Percentiles rank a stretch among this genome's conserved stretches.
phyloP scores from a whole-genome alignment of 2,797 vertebrate species.

The Sebastiscus albofasciatus region DNA sequence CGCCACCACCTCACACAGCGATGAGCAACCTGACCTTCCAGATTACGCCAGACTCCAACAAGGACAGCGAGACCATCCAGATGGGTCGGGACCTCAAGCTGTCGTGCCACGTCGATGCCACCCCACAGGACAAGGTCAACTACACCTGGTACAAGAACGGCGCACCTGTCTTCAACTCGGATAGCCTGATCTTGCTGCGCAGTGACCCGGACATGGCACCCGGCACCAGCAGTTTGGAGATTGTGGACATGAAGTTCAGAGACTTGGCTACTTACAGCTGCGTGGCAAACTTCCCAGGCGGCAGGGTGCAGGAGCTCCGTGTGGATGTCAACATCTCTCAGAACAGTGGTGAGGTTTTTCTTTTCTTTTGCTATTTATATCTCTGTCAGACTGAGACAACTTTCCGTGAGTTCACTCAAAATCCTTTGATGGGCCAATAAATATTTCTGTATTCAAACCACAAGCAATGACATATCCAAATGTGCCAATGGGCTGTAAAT shows the following conservation, averaged over 20 bases:
- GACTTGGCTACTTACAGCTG: slow-evolving; percentile 97
- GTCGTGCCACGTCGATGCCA: slow-evolving; percentile 95
- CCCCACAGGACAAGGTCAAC: slow-evolving; percentile 96
- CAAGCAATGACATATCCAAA: neutral
- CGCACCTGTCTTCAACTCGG: slow-evolving; percentile 86
- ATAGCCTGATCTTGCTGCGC: slow-evolving; percentile 90
- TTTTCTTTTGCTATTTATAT: neutral
- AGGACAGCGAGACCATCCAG: slow-evolving; percentile 97
- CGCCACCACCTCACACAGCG: slow-evolving; percentile 70
- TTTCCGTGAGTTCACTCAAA: neutral
- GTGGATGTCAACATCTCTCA: slow-evolving; percentile 98
- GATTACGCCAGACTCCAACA: slow-evolving; percentile 97
- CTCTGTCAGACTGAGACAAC: neutral
- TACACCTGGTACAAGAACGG: slow-evolving; percentile 98
- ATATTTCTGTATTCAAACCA: neutral
- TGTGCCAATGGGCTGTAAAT: neutral
- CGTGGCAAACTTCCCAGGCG: slow-evolving; percentile 90
- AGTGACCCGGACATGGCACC: slow-evolving; percentile 95
- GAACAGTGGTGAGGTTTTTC: slow-evolving; percentile 89
- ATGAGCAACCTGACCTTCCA: slow-evolving; percentile 97
- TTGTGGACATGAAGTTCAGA: slow-evolving; percentile 95
- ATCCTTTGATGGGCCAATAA: neutral
- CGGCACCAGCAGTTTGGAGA: slow-evolving; percentile 95
- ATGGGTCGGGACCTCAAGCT: slow-evolving; percentile 97
- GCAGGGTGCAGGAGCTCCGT: slow-evolving; percentile 89